Evolutionary conservation across 2,113 vertebrate genomes (phyloP).

Genomic region (Dipodomys spectabilis): DNA sequence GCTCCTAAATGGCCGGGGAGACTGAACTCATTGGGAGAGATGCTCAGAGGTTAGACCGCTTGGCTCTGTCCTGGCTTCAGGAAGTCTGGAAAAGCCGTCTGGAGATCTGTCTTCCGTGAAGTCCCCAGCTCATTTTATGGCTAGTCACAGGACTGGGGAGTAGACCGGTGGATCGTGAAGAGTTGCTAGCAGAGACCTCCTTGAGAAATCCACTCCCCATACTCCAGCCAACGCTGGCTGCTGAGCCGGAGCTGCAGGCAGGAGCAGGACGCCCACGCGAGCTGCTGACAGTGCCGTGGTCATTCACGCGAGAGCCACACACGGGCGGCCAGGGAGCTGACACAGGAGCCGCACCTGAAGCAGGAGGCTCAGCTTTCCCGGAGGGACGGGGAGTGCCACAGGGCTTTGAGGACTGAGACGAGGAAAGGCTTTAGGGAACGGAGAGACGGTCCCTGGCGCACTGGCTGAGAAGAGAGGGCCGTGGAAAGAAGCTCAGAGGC

Average conservation of each 20-base stretch:
- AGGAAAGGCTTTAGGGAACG: background rate
- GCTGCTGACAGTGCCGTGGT: too few relatives aligned
- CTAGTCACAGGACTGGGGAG: background rate
- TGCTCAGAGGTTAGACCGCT: background rate
- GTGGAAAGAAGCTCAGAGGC: background rate
- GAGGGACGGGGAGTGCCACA: background rate
- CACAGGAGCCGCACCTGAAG: too few relatives aligned
- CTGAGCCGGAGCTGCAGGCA: background rate
- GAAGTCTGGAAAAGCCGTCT: background rate
- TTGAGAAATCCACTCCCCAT: background rate
- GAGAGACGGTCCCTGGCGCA: background rate
- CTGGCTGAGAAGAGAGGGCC: background rate
- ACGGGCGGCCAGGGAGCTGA: background rate
- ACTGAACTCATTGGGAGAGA: background rate
- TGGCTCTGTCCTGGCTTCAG: background rate
- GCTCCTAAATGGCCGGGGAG: background rate
- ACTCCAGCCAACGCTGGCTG: background rate
- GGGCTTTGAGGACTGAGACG: background rate
- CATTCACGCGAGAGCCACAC: background rate
- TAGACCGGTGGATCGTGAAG: background rate
- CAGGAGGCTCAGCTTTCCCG: background rate
- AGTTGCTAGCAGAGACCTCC: background rate
- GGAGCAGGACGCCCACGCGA: too few relatives aligned
- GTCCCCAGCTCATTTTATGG: background rate
- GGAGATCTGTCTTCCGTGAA: background rate